These are phyloP conservation scores for Hirudinaria manillensis DNA, from an alignment of 2,888 invertebrate genomes.

Conservation along the genomic window DNA sequence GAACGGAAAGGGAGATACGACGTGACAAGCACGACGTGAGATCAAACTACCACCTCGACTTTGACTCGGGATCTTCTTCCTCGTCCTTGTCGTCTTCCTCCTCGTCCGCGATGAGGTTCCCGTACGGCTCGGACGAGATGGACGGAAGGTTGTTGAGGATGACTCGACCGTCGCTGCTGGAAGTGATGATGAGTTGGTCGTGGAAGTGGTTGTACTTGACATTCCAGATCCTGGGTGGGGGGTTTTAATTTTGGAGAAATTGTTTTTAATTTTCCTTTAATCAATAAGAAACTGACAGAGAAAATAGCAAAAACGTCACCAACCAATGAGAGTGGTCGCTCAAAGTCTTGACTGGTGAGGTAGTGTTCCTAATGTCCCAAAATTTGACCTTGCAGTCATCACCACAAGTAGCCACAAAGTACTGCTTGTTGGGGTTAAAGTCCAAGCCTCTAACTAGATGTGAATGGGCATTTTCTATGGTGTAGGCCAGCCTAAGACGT, in stretches of 20 bases:
- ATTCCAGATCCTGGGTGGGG: constrained; percentile 72
- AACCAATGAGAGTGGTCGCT: constrained; percentile 59
- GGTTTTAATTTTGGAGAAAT: not conserved
- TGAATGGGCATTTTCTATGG: constrained; percentile 77
- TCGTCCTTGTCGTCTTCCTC: constrained; percentile 47
- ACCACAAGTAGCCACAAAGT: constrained; percentile 84
- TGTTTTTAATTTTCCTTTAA: not conserved
- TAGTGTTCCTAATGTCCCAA: constrained; percentile 80
- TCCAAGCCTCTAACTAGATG: constrained; percentile 84
- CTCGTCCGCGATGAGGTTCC: constrained; percentile 57
- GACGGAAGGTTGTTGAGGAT: constrained; percentile 79
- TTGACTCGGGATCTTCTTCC: too few relatives aligned
- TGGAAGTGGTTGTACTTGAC: constrained; percentile 92
- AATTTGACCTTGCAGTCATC: constrained; percentile 91
- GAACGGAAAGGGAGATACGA: too few relatives aligned
- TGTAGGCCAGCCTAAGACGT: constrained; percentile 65
- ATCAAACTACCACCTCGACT: too few relatives aligned
- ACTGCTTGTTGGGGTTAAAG: constrained; percentile 95
- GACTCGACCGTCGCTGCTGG: constrained; percentile 89
- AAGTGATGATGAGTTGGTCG: constrained; percentile 86
- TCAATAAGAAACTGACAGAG: not conserved
- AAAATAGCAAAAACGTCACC: not conserved
- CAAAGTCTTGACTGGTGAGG: constrained; percentile 65
- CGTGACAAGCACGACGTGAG: too few relatives aligned
- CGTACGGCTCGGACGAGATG: constrained; percentile 74